Conservation (phyloP, 1,140 invertebrate genomes). For the Solen grandis region DNA sequence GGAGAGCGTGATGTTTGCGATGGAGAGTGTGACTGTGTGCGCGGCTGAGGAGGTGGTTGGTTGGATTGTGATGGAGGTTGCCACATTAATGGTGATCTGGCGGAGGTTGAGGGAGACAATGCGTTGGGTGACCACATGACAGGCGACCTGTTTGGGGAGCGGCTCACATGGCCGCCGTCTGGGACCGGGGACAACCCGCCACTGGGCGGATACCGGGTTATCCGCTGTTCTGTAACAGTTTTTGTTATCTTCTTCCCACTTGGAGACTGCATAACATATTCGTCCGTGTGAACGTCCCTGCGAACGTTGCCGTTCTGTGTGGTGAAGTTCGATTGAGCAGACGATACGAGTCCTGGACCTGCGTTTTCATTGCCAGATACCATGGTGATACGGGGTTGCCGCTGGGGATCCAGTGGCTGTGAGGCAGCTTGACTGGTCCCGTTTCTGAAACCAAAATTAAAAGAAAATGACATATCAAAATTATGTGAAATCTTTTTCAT, state of each 20-base stretch:
- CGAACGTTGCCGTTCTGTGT: slow-evolving; percentile 2
- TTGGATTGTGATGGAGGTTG: slow-evolving; percentile 19
- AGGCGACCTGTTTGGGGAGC: slow-evolving; percentile 15
- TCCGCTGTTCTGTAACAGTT: slow-evolving; percentile 18
- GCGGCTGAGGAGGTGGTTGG: neutral
- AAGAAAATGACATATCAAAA: too few relatives aligned
- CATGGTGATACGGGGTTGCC: neutral
- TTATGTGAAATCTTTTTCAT: too few relatives aligned
- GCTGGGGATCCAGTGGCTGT: slow-evolving; percentile 33
- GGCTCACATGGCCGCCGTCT: slow-evolving; percentile 18
- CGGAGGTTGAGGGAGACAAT: neutral
- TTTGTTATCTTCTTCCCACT: slow-evolving; percentile 1
- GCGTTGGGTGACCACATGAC: slow-evolving; percentile 25
- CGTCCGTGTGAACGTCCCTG: neutral
- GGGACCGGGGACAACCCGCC: slow-evolving; percentile 1
- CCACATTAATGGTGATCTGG: slow-evolving; percentile 21
- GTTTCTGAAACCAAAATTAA: slow-evolving; percentile 13
- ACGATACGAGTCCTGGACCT: slow-evolving; percentile 1
- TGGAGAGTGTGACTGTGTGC: neutral
- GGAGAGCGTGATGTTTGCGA: too few relatives aligned
- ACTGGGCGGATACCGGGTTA: slow-evolving; percentile 3
- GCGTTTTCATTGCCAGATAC: neutral
- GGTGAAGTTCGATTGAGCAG: slow-evolving; percentile 1
- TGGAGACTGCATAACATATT: neutral
- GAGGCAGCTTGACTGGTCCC: slow-evolving; percentile 8